Conservation (phyloP, 2,113 vertebrate species). For the Neolamprologus falcicula region DNA sequence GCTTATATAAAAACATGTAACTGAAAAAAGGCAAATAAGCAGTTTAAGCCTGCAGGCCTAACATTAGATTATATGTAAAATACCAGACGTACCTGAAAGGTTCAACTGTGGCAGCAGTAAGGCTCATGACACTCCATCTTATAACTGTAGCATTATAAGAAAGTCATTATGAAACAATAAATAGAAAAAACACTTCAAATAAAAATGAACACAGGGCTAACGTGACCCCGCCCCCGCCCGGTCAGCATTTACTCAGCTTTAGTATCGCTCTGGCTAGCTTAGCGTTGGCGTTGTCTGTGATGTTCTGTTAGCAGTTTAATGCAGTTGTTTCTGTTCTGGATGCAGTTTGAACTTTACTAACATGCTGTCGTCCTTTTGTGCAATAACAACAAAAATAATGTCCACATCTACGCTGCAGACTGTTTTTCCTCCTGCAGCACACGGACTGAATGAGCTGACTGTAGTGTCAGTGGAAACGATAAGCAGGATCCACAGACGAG, state of each 20-base stretch:
- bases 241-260: background rate
- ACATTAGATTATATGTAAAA: background rate
- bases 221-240: fast-evolving
- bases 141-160: background rate
- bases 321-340: background rate
- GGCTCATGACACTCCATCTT: background rate
- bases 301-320: background rate
- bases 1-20: background rate
- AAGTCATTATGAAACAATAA: background rate
- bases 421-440: background rate
- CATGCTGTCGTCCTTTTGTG: background rate
- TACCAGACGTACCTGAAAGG: background rate
- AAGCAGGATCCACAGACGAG: background rate
- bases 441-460: background rate
- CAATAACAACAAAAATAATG: background rate
- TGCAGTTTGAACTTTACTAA: background rate
- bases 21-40: background rate
- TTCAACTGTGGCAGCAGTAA: background rate
- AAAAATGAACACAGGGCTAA: background rate
- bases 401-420: background rate
- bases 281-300: background rate
- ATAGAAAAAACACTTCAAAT: background rate
- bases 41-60: background rate
- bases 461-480: background rate
- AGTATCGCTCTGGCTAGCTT: background rate